Percentiles rank a stretch among this genome's conserved stretches.
These are phyloP conservation scores for Drosophila parthenogenetica DNA, from an alignment of 2,888 invertebrate genomes.

Conservation along the genomic window DNA sequence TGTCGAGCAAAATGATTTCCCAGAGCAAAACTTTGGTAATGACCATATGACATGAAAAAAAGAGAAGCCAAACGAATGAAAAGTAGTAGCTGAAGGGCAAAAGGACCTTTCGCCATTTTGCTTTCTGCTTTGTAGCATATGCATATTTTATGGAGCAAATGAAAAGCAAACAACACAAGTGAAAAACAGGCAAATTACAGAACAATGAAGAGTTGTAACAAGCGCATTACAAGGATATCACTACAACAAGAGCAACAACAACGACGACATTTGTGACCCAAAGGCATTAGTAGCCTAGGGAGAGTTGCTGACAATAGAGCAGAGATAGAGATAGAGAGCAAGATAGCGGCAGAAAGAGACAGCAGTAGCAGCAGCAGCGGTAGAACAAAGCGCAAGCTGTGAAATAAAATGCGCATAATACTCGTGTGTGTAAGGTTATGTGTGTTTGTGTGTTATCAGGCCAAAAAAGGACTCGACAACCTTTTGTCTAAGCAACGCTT, in stretches of 20 bases:
- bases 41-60: slow-evolving; percentile 24
- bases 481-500: slow-evolving; percentile 49
- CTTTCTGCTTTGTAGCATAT: slow-evolving; percentile 30
- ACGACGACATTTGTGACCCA: slow-evolving; percentile 57
- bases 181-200: slow-evolving; percentile 63
- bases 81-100: not conserved
- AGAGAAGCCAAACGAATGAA: too few species aligned
- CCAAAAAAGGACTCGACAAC: slow-evolving; percentile 19
- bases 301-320: slow-evolving; percentile 30
- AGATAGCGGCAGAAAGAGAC: slow-evolving; percentile 28
- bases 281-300: slow-evolving; percentile 63
- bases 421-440: not conserved
- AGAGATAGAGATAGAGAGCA: not conserved
- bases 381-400: slow-evolving; percentile 36
- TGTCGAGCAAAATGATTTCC: slow-evolving; percentile 4
- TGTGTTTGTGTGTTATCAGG: slow-evolving; percentile 47
- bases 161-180: slow-evolving; percentile 68
- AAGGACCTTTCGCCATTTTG: not conserved
- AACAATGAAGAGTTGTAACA: slow-evolving; percentile 70
- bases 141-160: slow-evolving; percentile 68
- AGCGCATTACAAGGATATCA: slow-evolving; percentile 78
- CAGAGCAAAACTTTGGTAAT: slow-evolving; percentile 20
- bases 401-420: slow-evolving; percentile 45
- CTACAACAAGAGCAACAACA: slow-evolving; percentile 31
- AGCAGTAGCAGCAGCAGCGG: not conserved